phyloP scores from a whole-genome alignment of 2,888 invertebrate species.

The Seladonia tumulorum region DNA sequence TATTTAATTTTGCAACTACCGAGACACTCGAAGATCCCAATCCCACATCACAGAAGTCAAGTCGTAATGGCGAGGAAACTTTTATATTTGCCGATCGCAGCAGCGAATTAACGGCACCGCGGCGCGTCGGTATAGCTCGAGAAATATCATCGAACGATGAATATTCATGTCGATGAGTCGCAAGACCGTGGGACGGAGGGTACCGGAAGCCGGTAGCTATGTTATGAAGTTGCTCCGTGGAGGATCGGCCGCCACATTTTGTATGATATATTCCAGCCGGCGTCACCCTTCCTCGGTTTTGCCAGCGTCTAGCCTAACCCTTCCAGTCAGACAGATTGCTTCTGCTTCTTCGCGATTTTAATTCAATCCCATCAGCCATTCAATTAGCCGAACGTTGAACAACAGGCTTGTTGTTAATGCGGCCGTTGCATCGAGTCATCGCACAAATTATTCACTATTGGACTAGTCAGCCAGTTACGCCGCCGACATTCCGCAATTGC shows the following conservation, averaged over 20 bases:
- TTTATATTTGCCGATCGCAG: slow-evolving; percentile 79
- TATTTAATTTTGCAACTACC: not conserved
- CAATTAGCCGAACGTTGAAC: slow-evolving; percentile 40
- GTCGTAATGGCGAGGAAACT: slow-evolving; percentile 1
- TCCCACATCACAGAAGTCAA: not conserved
- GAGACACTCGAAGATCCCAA: not conserved
- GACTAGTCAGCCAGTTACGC: slow-evolving; percentile 47
- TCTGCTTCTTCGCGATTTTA: slow-evolving; percentile 11
- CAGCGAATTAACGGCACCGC: slow-evolving; percentile 82
- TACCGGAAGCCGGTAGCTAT: slow-evolving; percentile 70
- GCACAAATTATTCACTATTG: slow-evolving; percentile 56
- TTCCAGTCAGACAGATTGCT: slow-evolving; percentile 17
- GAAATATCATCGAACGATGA: slow-evolving; percentile 84
- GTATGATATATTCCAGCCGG: slow-evolving; percentile 78
- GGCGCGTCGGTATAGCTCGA: slow-evolving; percentile 68
- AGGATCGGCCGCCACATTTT: slow-evolving; percentile 83
- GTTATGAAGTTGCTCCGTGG: slow-evolving; percentile 83
- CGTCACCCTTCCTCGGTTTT: slow-evolving; percentile 58
- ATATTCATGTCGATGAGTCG: slow-evolving; percentile 84
- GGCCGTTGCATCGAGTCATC: slow-evolving; percentile 26
- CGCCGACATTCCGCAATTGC: slow-evolving; percentile 34
- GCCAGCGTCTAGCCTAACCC: slow-evolving; percentile 23
- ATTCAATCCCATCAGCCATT: slow-evolving; percentile 11
- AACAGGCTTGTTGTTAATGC: slow-evolving; percentile 18
- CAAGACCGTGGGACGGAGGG: slow-evolving; percentile 80